These are phyloP conservation scores for Cylloceria caligata DNA, from an alignment of 2,888 invertebrate genomes.

Conservation along the genomic window DNA sequence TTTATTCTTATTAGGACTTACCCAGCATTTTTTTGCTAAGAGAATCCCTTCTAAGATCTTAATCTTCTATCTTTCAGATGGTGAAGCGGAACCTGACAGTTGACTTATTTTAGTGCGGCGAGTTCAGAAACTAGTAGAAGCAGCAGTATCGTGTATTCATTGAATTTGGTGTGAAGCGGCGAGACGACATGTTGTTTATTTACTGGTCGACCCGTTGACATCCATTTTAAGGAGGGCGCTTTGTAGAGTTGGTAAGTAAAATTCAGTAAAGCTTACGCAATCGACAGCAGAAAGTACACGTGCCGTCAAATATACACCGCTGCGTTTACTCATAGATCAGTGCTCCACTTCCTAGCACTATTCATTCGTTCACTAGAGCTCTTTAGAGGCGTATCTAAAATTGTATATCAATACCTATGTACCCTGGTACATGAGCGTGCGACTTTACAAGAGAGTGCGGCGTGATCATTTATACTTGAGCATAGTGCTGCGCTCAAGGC, in stretches of 20 bases:
- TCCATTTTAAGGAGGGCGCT: neutral
- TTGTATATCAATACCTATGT: neutral
- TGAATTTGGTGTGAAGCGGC: neutral
- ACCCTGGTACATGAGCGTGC: neutral
- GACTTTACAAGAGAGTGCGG: neutral
- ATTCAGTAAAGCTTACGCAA: neutral
- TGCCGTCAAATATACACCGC: neutral
- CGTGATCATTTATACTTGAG: neutral
- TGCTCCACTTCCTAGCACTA: neutral
- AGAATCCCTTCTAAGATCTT: neutral
- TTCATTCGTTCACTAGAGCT: conserved; percentile 2
- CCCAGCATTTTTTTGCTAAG: neutral
- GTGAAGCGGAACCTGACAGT: neutral
- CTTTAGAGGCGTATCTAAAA: neutral
- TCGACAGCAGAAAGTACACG: neutral
- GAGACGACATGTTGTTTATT: neutral
- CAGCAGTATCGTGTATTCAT: neutral
- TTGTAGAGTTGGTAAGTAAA: neutral
- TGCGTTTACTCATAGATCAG: neutral
- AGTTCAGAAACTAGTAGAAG: neutral
- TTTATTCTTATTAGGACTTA: neutral
- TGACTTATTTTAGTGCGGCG: neutral
- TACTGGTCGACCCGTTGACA: neutral
- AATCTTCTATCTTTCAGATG: neutral
- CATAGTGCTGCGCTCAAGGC: neutral